Evolutionary conservation across 2,113 vertebrate genomes (phyloP).

Genomic region (Entelurus aequoreus): DNA sequence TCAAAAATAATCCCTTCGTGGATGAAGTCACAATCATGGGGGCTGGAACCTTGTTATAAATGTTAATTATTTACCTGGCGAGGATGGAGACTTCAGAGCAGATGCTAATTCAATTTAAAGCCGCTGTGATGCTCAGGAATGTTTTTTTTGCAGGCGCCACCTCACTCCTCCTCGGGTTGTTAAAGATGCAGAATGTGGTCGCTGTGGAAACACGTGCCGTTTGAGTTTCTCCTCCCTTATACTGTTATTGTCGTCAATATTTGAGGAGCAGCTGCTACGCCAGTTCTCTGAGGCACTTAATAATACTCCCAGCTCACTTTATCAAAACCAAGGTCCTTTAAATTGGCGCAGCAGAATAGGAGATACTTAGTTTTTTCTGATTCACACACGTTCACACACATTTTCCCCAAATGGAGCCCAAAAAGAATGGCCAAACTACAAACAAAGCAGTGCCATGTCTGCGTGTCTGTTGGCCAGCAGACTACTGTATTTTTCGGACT

Average conservation of each 20-base stretch:
- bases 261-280: slow-evolving; percentile 12
- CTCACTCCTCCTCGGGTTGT: slow-evolving; percentile 21
- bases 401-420: slow-evolving; percentile 26
- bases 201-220: slow-evolving; percentile 42
- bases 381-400: slow-evolving; percentile 17
- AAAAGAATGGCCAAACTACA: too few relatives aligned
- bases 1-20: neutral
- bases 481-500: too few relatives aligned
- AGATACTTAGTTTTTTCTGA: slow-evolving; percentile 13
- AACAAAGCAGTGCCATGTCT: too few relatives aligned
- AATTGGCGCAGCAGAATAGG: neutral
- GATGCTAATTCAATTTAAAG: slow-evolving; percentile 9
- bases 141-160: slow-evolving; percentile 44
- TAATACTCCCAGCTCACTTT: neutral
- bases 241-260: slow-evolving; percentile 23
- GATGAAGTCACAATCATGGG: neutral
- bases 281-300: neutral
- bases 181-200: slow-evolving; percentile 23
- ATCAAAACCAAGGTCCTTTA: neutral
- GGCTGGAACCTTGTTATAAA: neutral
- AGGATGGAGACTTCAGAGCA: neutral
- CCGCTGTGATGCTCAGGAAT: slow-evolving; percentile 43
- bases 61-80: slow-evolving; percentile 2
- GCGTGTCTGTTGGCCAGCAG: too few relatives aligned
- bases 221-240: slow-evolving; percentile 24